Percentiles rank a stretch among this genome's conserved stretches.
These are phyloP conservation scores for Datnioides undecimradiatus DNA, from an alignment of 2,113 vertebrate genomes.

Conservation along the genomic window DNA sequence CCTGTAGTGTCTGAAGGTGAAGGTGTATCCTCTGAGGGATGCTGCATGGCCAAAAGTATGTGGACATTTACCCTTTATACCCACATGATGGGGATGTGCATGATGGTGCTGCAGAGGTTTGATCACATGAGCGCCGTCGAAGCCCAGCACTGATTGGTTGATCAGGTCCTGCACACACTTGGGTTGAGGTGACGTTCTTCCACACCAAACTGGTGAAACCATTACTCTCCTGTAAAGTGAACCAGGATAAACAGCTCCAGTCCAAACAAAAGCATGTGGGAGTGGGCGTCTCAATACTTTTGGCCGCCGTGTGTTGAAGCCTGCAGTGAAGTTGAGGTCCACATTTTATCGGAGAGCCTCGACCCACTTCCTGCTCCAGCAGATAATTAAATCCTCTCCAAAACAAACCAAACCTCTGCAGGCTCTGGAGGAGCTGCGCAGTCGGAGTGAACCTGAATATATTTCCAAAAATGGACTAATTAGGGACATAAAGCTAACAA, in stretches of 20 bases:
- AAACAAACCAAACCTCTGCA: slow-evolving; percentile 22
- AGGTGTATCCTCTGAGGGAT: not conserved
- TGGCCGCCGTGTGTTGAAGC: not conserved
- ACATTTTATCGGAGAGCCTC: slow-evolving; percentile 1
- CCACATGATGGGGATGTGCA: no score
- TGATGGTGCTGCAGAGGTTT: no score
- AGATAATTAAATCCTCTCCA: slow-evolving; percentile 37
- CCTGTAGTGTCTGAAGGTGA: no score
- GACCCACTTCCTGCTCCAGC: slow-evolving; percentile 36
- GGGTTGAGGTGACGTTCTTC: not conserved
- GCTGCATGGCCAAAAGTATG: not conserved
- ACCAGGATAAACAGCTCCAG: not conserved
- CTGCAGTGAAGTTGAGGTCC: not conserved
- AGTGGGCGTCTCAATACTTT: not conserved
- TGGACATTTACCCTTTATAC: not conserved
- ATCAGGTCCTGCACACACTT: no score
- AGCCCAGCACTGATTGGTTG: no score
- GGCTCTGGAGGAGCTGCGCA: not conserved
- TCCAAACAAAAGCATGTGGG: not conserved
- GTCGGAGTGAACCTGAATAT: not conserved
- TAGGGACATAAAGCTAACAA: slow-evolving; percentile 15
- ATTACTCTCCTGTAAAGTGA: not conserved
- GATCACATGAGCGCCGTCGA: no score
- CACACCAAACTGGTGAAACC: not conserved
- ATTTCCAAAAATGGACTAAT: slow-evolving; percentile 17